Base-by-base conservation (phyloP, 2,113 vertebrate species). In the Campylomormyrus numenius region DNA sequence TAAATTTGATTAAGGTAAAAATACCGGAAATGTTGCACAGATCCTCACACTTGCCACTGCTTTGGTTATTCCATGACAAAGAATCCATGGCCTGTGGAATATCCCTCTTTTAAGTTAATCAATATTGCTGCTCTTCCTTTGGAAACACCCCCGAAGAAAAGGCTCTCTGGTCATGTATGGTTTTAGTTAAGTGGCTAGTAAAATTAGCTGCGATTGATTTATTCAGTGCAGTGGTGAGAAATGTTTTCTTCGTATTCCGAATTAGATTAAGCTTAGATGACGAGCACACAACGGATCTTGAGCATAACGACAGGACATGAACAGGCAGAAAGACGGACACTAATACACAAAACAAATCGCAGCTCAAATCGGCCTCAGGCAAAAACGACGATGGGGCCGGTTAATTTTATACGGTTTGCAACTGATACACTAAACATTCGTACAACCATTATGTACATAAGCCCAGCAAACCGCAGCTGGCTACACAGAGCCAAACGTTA, bases 131-230 rank as follows among this genome's bases (percentile, higher is more conserved):
- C 91, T 93, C 93, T 91, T 93, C 92, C 93, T 91, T 53, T 42
- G 58, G 48, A 90, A 90, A 53, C 49, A 87, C 58, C 2, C 49
- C 49, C 49, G 49, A 50, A 53, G 88, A 58, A 89, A 87, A 93
- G 46, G 46, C 21, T 85, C 90, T 93, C 91, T 53, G 92, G 92
- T 92, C 92, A 92, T 92, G 92, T 52, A 90, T 91, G 91, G 93
- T 88, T 93, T 90, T 92, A 92, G 91, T 89, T 94, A 95, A 92
- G 93, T 93, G 93, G 94, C 90, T 90, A 91, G 52, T 52, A 95
- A 92, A 91, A 95, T 94, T 94, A 96, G 93, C 87, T 92, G 94
- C 93, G 93, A 95, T 90, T 94, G 95, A 96, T 97, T 95, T 94
- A 94, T 96, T 94, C 93, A 91, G 91, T 93, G 92, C 89, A 92